Percentiles rank a stretch among this genome's conserved stretches.
Conservation (phyloP, 2,797 vertebrate genomes). For the Spheniscus humboldti region DNA sequence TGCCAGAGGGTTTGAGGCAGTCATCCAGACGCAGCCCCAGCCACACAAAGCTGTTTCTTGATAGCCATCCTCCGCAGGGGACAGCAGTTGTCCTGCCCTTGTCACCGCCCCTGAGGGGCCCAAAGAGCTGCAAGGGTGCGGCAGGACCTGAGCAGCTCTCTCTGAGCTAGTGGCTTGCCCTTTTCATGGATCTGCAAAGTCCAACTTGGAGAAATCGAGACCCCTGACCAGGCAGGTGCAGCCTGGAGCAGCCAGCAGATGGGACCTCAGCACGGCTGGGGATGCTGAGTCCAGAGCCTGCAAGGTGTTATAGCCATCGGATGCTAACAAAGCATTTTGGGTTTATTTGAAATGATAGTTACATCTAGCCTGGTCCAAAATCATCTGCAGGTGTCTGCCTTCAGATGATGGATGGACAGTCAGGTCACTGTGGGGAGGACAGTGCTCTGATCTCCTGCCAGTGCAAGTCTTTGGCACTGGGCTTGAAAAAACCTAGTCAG, state of each 20-base stretch:
- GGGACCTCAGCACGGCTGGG: background rate
- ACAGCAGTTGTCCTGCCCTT: background rate
- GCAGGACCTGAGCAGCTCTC: background rate
- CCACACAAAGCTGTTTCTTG: background rate
- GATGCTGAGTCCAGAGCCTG: background rate
- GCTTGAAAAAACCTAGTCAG: background rate
- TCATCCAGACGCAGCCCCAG: background rate
- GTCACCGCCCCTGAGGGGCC: background rate
- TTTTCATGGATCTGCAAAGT: background rate
- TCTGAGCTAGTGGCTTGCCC: background rate
- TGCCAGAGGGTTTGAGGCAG: background rate
- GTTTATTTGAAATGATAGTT: background rate
- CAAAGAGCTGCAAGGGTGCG: background rate
- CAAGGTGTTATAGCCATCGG: background rate
- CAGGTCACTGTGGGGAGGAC: background rate
- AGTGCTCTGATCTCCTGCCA: background rate
- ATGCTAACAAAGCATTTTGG: background rate
- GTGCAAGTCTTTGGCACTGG: background rate
- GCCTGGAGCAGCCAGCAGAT: background rate
- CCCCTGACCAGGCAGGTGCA: background rate
- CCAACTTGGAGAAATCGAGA: background rate
- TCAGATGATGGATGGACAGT: background rate
- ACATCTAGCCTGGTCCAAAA: background rate
- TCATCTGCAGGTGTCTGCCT: background rate
- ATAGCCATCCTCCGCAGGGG: background rate